Conservation (phyloP, 1,140 invertebrate species). For the Drosophila eugracilis region DNA sequence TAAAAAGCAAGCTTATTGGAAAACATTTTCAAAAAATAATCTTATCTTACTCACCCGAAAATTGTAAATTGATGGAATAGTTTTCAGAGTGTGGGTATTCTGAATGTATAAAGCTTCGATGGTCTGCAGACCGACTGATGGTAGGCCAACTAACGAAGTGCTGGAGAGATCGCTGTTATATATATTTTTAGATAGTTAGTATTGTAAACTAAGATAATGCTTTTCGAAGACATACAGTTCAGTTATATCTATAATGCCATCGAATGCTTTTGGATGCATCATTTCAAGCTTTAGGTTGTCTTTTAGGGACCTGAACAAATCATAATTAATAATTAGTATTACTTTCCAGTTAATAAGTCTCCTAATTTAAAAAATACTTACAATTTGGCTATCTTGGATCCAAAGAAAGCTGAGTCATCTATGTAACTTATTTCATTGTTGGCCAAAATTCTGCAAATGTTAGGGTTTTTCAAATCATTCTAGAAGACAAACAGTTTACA, state of each 20-base stretch:
- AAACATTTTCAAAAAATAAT: background rate
- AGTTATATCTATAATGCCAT: conserved; percentile 86
- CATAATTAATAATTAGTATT: background rate
- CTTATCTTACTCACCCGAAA: conserved; percentile 87
- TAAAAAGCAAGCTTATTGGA: background rate
- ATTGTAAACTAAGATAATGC: too few species aligned
- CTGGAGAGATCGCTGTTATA: conserved; percentile 88
- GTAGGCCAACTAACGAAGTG: conserved; percentile 90
- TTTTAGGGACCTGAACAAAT: conserved; percentile 87
- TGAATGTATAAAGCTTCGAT: conserved; percentile 90
- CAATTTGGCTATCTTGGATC: conserved; percentile 88
- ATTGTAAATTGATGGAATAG: conserved; percentile 93
- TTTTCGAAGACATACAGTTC: conserved; percentile 87
- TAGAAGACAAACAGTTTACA: conserved; percentile 39
- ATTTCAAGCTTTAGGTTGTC: conserved; percentile 87
- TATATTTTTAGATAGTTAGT: too few species aligned
- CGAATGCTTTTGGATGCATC: conserved; percentile 88
- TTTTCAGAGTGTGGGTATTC: conserved; percentile 90
- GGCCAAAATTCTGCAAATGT: conserved; percentile 86
- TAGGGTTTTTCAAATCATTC: conserved; percentile 3
- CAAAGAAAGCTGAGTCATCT: conserved; percentile 88
- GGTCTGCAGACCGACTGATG: conserved; percentile 89
- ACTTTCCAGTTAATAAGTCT: background rate
- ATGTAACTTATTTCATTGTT: conserved; percentile 88
- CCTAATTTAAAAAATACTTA: conserved; percentile 85